Conservation (phyloP, 2,113 vertebrate genomes). For the Anarrhichthys ocellatus region DNA sequence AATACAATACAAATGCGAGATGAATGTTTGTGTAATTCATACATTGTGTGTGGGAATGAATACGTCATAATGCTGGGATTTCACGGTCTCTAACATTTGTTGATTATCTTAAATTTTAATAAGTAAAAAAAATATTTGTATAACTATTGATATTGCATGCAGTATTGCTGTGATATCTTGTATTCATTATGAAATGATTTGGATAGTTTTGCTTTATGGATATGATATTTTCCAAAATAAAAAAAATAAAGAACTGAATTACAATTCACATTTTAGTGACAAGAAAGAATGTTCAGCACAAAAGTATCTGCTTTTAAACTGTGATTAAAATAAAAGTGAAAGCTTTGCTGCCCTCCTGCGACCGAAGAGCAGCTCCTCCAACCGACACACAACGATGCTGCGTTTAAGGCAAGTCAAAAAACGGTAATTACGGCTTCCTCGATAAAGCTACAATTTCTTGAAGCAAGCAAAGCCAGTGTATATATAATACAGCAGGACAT, state of each 20-base stretch:
- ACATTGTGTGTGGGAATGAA: background rate
- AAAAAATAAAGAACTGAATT: background rate
- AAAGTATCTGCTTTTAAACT: fast-evolving
- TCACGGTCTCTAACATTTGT: background rate
- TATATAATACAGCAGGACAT: fast-evolving
- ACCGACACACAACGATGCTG: background rate
- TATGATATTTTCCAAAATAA: fast-evolving
- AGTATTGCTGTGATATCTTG: background rate
- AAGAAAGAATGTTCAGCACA: background rate
- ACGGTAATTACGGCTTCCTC: fast-evolving
- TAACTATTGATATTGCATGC: background rate
- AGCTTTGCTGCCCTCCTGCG: slow-evolving; percentile 67
- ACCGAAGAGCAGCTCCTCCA: background rate
- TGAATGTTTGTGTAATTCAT: background rate
- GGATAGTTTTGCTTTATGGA: background rate
- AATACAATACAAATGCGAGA: background rate
- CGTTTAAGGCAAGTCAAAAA: background rate
- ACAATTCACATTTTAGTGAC: fast-evolving
- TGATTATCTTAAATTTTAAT: background rate
- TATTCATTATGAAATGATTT: background rate
- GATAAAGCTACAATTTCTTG: fast-evolving
- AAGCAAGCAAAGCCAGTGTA: fast-evolving
- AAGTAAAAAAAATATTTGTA: background rate
- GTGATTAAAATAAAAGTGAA: slow-evolving; percentile 34
- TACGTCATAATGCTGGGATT: background rate